Conservation (phyloP, 2,888 invertebrate species). For the Habrosyne pyritoides region DNA sequence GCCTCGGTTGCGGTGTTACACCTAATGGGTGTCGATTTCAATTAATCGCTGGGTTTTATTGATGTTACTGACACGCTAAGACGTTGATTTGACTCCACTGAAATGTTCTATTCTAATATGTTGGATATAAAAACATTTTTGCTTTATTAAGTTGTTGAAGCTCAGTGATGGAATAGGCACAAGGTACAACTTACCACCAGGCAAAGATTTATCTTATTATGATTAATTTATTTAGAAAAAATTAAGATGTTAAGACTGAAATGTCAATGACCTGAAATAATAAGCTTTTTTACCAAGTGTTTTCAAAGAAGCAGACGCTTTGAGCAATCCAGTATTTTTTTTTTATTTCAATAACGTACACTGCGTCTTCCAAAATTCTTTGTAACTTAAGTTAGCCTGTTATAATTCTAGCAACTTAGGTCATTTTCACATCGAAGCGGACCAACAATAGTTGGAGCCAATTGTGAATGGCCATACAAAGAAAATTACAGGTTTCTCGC, state of each 20-base stretch:
- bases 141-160: not conserved
- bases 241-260: no score
- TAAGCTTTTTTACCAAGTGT: no score
- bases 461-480: conserved; percentile 54
- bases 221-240: no score
- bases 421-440: conserved; percentile 33
- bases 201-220: no score
- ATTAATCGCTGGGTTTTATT: conserved; percentile 30
- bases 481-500: conserved; percentile 64
- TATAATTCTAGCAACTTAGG: conserved; percentile 33
- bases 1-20: conserved; percentile 16
- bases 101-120: not conserved
- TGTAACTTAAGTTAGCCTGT: not conserved
- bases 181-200: no score
- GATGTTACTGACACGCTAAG: conserved; percentile 6
- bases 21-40: conserved; percentile 37
- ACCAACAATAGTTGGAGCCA: conserved; percentile 39
- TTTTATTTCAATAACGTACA: no score
- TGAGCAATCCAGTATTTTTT: no score
- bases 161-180: not conserved
- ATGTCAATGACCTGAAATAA: not conserved
- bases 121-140: not conserved
- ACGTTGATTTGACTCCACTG: not conserved
- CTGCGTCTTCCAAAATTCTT: not conserved
- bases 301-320: no score